These are phyloP conservation scores for Brachionus paranguensis DNA, from an alignment of 1,140 invertebrate genomes.

Conservation along the genomic window DNA sequence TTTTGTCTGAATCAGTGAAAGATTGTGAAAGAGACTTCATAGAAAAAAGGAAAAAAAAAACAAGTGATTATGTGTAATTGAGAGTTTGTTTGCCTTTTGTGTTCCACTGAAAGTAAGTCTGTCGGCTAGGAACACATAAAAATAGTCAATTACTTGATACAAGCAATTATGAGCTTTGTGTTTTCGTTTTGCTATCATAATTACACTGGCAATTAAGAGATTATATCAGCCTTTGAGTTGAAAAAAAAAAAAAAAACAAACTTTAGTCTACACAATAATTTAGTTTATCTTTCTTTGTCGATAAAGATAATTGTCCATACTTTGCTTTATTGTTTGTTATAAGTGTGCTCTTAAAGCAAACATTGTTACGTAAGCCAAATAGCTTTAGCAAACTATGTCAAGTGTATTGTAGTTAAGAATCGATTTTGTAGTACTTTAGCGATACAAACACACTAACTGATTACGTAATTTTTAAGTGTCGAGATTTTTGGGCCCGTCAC, in stretches of 20 bases:
- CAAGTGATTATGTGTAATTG: no score
- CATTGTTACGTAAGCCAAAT: background rate
- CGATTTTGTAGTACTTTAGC: background rate
- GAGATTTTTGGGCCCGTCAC: conserved; percentile 13
- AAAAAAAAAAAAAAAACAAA: background rate
- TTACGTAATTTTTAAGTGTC: conserved; percentile 26
- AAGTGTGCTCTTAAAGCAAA: conserved; percentile 24
- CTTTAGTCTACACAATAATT: background rate
- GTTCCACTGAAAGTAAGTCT: no score
- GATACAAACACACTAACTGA: conserved; percentile 11
- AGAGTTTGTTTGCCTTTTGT: background rate
- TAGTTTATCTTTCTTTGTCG: conserved; percentile 1
- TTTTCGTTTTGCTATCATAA: background rate
- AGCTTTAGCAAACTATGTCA: conserved; percentile 9
- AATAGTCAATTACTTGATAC: background rate
- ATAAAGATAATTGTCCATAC: conserved; percentile 1
- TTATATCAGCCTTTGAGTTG: background rate
- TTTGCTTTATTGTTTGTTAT: conserved; percentile 12
- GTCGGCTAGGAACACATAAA: background rate
- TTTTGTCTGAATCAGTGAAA: no score
- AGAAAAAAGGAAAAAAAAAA: no score
- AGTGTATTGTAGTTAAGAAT: conserved; percentile 27
- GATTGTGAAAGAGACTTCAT: no score
- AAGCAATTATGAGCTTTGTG: background rate
- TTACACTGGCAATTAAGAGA: background rate